Evolutionary conservation across 2,113 vertebrate genomes (phyloP), one percentile per base, ranked within the genome.

Genomic region (Ceyx margarethae): DNA sequence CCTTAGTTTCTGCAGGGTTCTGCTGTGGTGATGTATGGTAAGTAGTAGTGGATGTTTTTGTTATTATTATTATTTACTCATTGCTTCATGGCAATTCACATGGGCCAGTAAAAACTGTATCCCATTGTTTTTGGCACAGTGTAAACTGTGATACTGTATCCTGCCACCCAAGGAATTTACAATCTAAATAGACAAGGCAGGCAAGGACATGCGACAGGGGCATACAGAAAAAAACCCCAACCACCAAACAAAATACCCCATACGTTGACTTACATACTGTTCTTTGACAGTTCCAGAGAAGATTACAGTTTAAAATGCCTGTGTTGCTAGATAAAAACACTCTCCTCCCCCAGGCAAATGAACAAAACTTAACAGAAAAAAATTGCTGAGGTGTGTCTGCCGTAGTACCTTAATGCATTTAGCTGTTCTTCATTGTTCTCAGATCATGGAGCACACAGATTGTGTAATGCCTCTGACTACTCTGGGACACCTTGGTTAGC

Each of bases 401-500:
- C 87, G 35, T 62, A 40, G 81, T 61, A 81, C 85, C 85, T 91
- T 87, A 82, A 77, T 56, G 42, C 43, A 43, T 69, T 83, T 87
- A 6, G 33, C 76, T 45, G 50, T 82, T 45, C 86, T 92, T 84
- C 64, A 43, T 89, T 89, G 86, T 94, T 96, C 85, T 83, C 54
- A 62, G 88, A 58, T 71, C 13, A 3, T 90, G 80, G 74, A 80
- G 65, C 68, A n/a, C 85, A 79, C 15, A 28, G 67, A n/a, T 76
- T 93, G 90, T 81, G 80, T 84, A 91, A 96, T 72, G 69, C 17
- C 60, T 88, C 73, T 62, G 69, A 22, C 79, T 87, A 61, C 90
- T 93, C 83, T 85, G 84, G 92, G 91, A 94, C 87, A 84, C 66
- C 81, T 56, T 31, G 87, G 72, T 94, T 96, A 94, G 89, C 85